Base-by-base conservation (phyloP, 2,888 invertebrate species). In the Rhingia campestris region DNA sequence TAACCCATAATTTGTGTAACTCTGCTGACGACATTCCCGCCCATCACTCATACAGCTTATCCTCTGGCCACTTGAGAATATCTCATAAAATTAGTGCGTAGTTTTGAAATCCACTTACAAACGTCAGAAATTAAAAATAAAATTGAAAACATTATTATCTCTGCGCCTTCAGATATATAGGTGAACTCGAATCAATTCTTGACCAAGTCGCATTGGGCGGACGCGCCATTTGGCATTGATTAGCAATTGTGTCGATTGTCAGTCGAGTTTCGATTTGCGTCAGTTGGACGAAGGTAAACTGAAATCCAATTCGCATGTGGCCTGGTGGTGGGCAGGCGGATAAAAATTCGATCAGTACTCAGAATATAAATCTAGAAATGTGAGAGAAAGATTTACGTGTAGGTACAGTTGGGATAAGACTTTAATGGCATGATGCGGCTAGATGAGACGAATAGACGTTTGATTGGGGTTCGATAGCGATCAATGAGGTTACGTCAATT, bases 91-190 rank as follows among this genome's bases (percentile, higher is more conserved):
- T 10, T 43, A 45, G n/a, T 53, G 51, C 64, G 66, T 53, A 33
- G 32, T 22, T 41, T 51, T 22, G 41, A 41, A 41, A 51, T 30
- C 37, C 47, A 37, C 35, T 61, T 61, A 12, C 30, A 14, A 43
- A 63, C 61, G 53, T 72, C 72, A 72, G 30, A 63, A 45, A 72
- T 72, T 63, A 63, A 72, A 72, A 72, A 72, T 72, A 72, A 51
- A 43, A 22, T 22, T 22, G 22, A 22, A 22, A 22, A 22, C 1
- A 22, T 22, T 22, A 22, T 22, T n/a, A 45, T 6, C 41, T 43
- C 33, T 33, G 35, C 41, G 14, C 7, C 37, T 32, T 58, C 41
- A 9, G 41, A 22, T 22, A 32, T 53, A 41, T 53, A 53, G 53
- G 53, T 66, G 66, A 66, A 53, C 22, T 22, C 14, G 49, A 63